Conservation (phyloP, 1,140 invertebrate genomes). For the Calycopis cecrops region DNA sequence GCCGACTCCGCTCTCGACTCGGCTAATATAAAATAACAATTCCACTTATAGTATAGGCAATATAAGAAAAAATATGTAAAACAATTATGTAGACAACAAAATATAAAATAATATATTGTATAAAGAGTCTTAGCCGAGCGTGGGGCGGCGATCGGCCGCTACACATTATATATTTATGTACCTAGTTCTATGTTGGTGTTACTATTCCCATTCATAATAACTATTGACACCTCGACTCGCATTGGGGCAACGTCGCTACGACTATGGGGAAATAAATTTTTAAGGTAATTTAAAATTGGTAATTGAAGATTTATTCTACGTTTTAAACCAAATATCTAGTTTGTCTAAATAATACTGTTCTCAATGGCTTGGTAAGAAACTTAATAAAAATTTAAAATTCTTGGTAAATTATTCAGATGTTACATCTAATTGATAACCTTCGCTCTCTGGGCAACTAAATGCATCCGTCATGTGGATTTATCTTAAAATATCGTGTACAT, state of each 20-base stretch:
- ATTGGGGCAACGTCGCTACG: slow-evolving; percentile 44
- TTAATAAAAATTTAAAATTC: slow-evolving; percentile 55
- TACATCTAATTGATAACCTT: slow-evolving; percentile 34
- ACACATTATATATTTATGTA: slow-evolving; percentile 59
- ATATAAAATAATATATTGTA: slow-evolving; percentile 46
- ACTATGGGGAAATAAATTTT: slow-evolving; percentile 61
- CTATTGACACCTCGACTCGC: slow-evolving; percentile 35
- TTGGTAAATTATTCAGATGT: slow-evolving; percentile 48
- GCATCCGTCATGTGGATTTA: slow-evolving; percentile 60
- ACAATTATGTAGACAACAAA: slow-evolving; percentile 55
- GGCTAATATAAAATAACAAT: slow-evolving; percentile 35
- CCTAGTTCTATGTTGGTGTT: slow-evolving; percentile 71
- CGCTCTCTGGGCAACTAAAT: slow-evolving; percentile 65
- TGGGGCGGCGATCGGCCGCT: slow-evolving; percentile 32
- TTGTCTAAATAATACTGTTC: slow-evolving; percentile 74
- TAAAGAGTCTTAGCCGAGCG: slow-evolving; percentile 40
- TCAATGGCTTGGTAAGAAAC: slow-evolving; percentile 73
- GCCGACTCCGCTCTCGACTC: slow-evolving; percentile 33
- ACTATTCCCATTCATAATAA: slow-evolving; percentile 65
- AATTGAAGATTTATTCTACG: slow-evolving; percentile 60
- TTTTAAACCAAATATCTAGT: slow-evolving; percentile 65
- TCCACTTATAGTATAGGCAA: slow-evolving; percentile 37
- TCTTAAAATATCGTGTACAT: slow-evolving; percentile 64
- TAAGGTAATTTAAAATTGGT: slow-evolving; percentile 56
- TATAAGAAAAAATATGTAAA: slow-evolving; percentile 59